These are phyloP conservation scores for Falco punctatus DNA, from an alignment of 2,113 vertebrate species.

Conservation along the genomic window DNA sequence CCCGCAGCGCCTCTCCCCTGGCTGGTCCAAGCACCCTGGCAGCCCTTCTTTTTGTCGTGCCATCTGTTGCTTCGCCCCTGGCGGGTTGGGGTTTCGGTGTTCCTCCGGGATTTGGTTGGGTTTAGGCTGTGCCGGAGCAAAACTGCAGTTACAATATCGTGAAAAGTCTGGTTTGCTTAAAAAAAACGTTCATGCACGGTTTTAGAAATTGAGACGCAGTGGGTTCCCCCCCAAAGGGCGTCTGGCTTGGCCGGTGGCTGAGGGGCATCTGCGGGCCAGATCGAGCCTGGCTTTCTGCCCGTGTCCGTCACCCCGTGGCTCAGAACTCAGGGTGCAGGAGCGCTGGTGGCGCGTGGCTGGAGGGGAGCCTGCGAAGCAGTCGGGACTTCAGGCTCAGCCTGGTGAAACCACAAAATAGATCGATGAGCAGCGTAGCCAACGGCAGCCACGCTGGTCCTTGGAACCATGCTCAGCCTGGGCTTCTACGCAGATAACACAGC, in stretches of 20 bases:
- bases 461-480: background rate
- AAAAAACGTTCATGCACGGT: background rate
- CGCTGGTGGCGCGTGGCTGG: rapidly evolving
- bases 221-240: background rate
- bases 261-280: background rate
- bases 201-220: rapidly evolving
- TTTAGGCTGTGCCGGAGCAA: background rate
- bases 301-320: rapidly evolving
- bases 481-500: background rate
- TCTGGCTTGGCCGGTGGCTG: background rate
- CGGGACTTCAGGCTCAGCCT: background rate
- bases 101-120: background rate
- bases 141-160: background rate
- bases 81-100: background rate
- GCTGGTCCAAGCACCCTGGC: too few species aligned
- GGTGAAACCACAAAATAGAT: background rate
- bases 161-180: background rate
- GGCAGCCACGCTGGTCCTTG: background rate
- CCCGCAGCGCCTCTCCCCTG: background rate
- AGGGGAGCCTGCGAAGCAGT: rapidly evolving
- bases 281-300: background rate
- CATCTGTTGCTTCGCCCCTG: background rate
- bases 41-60: background rate
- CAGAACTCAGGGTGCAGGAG: background rate
- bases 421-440: rapidly evolving